Evolutionary conservation across 2,113 vertebrate species (phyloP).

Genomic region (Odobenus rosmarus): DNA sequence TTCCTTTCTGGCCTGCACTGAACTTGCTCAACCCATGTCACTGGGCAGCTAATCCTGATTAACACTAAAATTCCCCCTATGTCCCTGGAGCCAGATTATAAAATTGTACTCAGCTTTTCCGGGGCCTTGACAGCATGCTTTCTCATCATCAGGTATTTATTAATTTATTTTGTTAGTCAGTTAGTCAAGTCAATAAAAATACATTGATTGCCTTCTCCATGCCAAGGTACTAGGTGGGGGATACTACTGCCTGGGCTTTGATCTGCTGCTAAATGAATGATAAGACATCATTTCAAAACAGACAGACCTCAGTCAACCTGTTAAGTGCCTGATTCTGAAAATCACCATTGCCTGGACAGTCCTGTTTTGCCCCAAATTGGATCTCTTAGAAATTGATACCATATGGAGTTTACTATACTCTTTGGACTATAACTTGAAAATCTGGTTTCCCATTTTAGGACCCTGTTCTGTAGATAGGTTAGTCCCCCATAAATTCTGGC

Average conservation of each 20-base stretch:
- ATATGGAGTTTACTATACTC: not conserved
- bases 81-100: not conserved
- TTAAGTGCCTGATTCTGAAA: not conserved
- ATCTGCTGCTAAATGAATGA: not conserved
- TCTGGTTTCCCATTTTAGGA: not conserved
- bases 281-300: not conserved
- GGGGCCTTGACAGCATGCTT: not conserved
- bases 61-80: not conserved
- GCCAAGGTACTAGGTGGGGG: not conserved
- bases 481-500: not conserved
- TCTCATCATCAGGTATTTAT: not conserved
- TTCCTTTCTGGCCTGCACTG: not conserved
- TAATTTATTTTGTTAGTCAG: not conserved
- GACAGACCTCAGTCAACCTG: not conserved
- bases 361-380: not conserved
- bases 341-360: not conserved
- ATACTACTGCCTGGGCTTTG: not conserved
- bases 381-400: not conserved
- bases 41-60: not conserved
- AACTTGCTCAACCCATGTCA: not conserved
- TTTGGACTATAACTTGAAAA: not conserved
- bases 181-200: conserved; percentile 23
- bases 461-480: not conserved
- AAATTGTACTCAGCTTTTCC: not conserved
- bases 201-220: not conserved